Evolutionary conservation across 2,888 invertebrate species (phyloP), one percentile per base, ranked within the genome.

Genomic region (Acanthosoma haemorrhoidale): DNA sequence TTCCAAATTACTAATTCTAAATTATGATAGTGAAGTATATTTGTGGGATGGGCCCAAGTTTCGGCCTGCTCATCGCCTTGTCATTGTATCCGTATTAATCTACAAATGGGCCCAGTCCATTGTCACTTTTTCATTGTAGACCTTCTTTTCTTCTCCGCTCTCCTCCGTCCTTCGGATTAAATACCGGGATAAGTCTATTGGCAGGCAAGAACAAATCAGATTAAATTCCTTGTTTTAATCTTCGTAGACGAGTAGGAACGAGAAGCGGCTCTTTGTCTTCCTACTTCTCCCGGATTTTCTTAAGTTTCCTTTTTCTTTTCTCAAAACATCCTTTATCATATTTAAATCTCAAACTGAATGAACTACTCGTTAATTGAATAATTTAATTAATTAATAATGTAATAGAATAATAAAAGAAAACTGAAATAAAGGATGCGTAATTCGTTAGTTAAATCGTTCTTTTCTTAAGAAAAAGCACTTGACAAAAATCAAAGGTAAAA

Each of bases 151-250:
- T n/a, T 31, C 6, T 25, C 38, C 36, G 25, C 58, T n/a, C 25
- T 3, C n/a, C 11, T 31, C 5, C 4, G 39, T 29, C 9, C 39
- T 41, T 64, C 13, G 61, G 61, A 61, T 61, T 61, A 61, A 61
- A 36, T 61, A 61, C 36, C 61, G 38, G 61, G 61, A 61, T 61
- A 61, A 61, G 34, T 61, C 61, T 36, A 61, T 61, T 61, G 32
- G 21, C 38, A 61, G 15, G 34, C 11, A 36, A 61, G 38, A 32
- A 21, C 64, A 64, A 64, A 64, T 38, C 64, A 39, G 64, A 64
- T 64, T 64, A 64, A 64, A 64, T 38, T 36, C 39, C 64, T 64
- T 64, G 64, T 64, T 64, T 64, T 64, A 39, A 64, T 36, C 61
- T 25, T 25, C 25, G 2, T n/a, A n/a, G n/a, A n/a, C n/a, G n/a